phyloP scores from a whole-genome alignment of 2,797 vertebrate species.

The Xerus rutilus region DNA sequence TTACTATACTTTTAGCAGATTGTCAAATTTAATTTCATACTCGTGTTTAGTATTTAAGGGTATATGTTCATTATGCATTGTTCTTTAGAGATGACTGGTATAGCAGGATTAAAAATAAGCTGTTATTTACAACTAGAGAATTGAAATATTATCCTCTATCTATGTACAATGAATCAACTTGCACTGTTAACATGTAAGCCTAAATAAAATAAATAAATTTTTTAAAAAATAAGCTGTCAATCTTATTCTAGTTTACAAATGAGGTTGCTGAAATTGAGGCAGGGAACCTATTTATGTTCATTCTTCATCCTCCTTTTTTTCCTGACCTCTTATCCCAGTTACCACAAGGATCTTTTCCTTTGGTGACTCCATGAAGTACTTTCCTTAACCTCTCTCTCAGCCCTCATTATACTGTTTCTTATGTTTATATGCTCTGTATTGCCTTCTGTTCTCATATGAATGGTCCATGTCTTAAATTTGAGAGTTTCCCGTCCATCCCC shows the following conservation, averaged over 20 bases:
- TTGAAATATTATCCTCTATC: too few relatives aligned
- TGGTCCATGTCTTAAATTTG: not conserved
- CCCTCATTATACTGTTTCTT: not conserved
- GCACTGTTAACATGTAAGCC: too few relatives aligned
- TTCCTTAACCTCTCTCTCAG: conserved; percentile 28
- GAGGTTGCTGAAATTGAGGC: not conserved
- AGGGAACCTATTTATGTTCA: not conserved
- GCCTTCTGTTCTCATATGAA: not conserved
- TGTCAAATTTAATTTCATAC: not conserved
- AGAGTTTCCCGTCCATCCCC: not conserved
- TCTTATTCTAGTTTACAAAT: not conserved
- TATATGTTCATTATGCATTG: not conserved
- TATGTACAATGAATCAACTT: too few relatives aligned
- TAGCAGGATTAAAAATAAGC: not conserved
- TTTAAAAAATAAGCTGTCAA: not conserved
- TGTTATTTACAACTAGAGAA: too few relatives aligned
- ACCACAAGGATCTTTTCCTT: not conserved
- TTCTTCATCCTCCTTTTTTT: not conserved
- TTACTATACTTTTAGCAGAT: conserved; percentile 14
- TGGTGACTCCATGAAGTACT: conserved; percentile 4
- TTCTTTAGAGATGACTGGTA: not conserved
- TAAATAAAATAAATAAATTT: too few relatives aligned
- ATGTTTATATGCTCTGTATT: not conserved
- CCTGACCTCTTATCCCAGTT: not conserved
- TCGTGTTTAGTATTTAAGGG: not conserved